Evolutionary conservation across 1,140 invertebrate genomes (phyloP), one percentile per base, ranked within the genome.

Genomic region (Temnothorax nylanderi): DNA sequence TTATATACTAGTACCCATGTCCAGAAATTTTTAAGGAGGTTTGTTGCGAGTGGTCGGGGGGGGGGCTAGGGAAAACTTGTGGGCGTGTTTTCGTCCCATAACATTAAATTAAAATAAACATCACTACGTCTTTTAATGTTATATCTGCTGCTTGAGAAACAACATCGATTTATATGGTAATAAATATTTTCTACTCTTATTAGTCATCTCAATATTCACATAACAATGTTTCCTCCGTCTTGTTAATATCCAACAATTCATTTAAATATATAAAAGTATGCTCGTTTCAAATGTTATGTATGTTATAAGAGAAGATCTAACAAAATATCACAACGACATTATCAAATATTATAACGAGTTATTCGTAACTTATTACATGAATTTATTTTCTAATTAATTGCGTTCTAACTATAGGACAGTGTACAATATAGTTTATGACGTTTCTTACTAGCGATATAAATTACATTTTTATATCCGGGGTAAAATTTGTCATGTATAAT

Each of bases 331-430:
- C 21, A 74, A 56, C 18, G 47, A 32, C 3, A 58, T 32, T 60
- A 26, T 60, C 21, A 26, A 26, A 13, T 60, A 60, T 26, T 32
- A 13, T 60, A 58, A 6, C 3, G 6, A 54, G 13, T 74, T 37
- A 74, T 7, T 54, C 11, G 8, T 51, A 37, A 54, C 21, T 74
- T 54, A 34, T 32, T 74, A 56, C 34, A 74, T 74, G 34, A 74
- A 74, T 34, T 74, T 74, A 18, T 54, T 37, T 54, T 74, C 16
- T 51, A n/a, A 74, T 21, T 51, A 21, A 74, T 74, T 74, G 71
- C 34, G 32, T 74, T 74, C 0, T 32, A 74, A 37, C 13, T 74
- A 21, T 18, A 74, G 16, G 8, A n/a, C 5, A 21, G 11, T 54
- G 11, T 74, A 34, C 5, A 26, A 44, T 44, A 13, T 47, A 71